These are phyloP conservation scores for Ophioderma brevispina DNA, from an alignment of 35 echinoderm and acorn worm species.

Conservation along the genomic window DNA sequence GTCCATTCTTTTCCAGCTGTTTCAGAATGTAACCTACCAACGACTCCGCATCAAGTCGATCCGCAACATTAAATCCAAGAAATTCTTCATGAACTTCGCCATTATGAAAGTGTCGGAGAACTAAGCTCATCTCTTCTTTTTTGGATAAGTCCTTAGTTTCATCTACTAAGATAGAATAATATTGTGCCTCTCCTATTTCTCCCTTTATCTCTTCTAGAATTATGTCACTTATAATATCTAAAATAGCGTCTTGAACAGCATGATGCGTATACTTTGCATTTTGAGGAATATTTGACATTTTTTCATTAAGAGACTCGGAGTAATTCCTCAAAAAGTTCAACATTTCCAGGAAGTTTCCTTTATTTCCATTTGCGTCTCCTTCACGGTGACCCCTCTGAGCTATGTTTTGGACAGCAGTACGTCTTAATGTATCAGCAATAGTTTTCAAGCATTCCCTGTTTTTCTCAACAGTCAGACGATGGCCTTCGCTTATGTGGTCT, in stretches of 20 bases:
- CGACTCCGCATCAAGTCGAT: slow-evolving; percentile 45
- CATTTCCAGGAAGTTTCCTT: too few species aligned
- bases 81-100: slow-evolving; percentile 66
- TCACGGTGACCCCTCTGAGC: too few species aligned
- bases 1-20: slow-evolving; percentile 18
- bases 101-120: slow-evolving; percentile 52
- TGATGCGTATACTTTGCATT: slow-evolving; percentile 80
- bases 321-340: too few species aligned
- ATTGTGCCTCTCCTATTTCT: slow-evolving; percentile 42
- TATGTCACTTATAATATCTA: slow-evolving; percentile 61
- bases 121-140: slow-evolving; percentile 61
- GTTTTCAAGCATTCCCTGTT: too few species aligned
- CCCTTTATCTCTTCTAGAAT: slow-evolving; percentile 55
- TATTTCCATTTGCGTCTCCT: too few species aligned
- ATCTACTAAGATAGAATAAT: slow-evolving; percentile 47
- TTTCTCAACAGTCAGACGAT: too few species aligned
- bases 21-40: slow-evolving; percentile 30
- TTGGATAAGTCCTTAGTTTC: slow-evolving; percentile 69
- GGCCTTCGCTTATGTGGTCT: too few species aligned
- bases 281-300: slow-evolving; percentile 29
- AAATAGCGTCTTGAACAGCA: slow-evolving; percentile 50
- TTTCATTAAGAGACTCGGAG: too few species aligned
- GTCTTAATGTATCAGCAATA: too few species aligned
- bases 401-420: too few species aligned
- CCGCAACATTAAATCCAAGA: slow-evolving; percentile 57